Evolutionary conservation across 2,113 vertebrate species (phyloP), one percentile per base, ranked within the genome.

Genomic region (Pardalotus punctatus): DNA sequence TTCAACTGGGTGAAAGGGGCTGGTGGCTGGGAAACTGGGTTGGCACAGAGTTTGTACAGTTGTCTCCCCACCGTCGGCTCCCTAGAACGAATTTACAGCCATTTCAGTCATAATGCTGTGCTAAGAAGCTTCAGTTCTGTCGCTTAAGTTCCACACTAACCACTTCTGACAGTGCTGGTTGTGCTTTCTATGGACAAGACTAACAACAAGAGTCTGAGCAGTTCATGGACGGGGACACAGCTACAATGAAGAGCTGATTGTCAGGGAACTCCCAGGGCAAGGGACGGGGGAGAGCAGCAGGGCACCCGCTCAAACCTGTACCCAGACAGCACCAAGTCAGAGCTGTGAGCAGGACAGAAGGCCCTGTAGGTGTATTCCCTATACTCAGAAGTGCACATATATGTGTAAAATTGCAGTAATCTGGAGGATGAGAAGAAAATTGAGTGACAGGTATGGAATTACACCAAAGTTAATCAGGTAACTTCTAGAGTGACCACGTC

Each of bases 141-240:
- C 0, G 1, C 58, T 57, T 14, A 28, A 31, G 14, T 23, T 64
- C 45, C 36, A 10, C 1, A 1, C 23, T 10, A 18, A 50, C 67
- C 27, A 6, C 6, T 24, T 50, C 43, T 22, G 65, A 18, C 35
- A 28, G 56, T 0, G 13, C 2, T 9, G 43, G 31, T 21, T 0
- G 1, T 22, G 36, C 29, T 65, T 48, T 48, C 43, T 64, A 11
- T 10, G 2, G 4, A 24, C 16, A 11, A 33, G 65, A 53, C 18
- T 25, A 42, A 17, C 21, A n/a, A 2, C 1, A 3, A n/a, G 62
- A 0, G 2, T 36, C 35, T 1, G 9, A 45, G n/a, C 47, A 18
- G 43, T 14, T 56, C 1, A 2, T 0, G 1, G 0, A 15, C 57
- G 31, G 54, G 35, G 31, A 27, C 40, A 29, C 9, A 2, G 25